phyloP scores from a whole-genome alignment of 2,888 invertebrate species.

The Marasmarcha lunaedactyla region DNA sequence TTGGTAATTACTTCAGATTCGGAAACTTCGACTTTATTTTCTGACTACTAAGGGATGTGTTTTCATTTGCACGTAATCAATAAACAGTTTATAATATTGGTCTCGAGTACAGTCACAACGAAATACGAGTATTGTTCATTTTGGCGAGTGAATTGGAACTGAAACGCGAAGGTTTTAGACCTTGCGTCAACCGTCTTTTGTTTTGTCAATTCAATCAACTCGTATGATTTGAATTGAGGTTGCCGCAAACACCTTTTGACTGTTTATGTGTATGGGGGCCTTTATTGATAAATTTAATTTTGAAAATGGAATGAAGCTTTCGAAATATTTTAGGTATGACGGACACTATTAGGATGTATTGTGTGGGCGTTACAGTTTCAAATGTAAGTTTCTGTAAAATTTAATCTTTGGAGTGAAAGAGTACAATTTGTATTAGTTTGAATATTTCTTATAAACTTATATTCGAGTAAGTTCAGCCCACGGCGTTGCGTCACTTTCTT shows the following conservation, averaged over 20 bases:
- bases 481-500: too few relatives aligned
- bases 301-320: too few relatives aligned
- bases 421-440: too few relatives aligned
- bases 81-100: conserved; percentile 9
- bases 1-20: background rate
- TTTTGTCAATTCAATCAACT: background rate
- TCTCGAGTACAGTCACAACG: conserved; percentile 28
- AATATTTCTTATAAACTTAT: too few relatives aligned
- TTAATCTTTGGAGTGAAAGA: too few relatives aligned
- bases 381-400: too few relatives aligned
- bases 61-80: too few relatives aligned
- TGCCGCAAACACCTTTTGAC: background rate
- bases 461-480: too few relatives aligned
- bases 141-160: conserved; percentile 48
- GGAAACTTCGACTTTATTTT: conserved; percentile 19
- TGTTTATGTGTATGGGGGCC: background rate
- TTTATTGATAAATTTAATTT: background rate
- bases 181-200: background rate
- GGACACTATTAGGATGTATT: too few relatives aligned
- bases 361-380: too few relatives aligned
- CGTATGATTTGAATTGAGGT: background rate
- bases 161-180: conserved; percentile 26
- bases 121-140: conserved; percentile 57
- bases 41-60: too few relatives aligned
- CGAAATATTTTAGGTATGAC: too few relatives aligned